phyloP scores from a whole-genome alignment of 2,113 vertebrate species.

The Limnothrissa miodon region DNA sequence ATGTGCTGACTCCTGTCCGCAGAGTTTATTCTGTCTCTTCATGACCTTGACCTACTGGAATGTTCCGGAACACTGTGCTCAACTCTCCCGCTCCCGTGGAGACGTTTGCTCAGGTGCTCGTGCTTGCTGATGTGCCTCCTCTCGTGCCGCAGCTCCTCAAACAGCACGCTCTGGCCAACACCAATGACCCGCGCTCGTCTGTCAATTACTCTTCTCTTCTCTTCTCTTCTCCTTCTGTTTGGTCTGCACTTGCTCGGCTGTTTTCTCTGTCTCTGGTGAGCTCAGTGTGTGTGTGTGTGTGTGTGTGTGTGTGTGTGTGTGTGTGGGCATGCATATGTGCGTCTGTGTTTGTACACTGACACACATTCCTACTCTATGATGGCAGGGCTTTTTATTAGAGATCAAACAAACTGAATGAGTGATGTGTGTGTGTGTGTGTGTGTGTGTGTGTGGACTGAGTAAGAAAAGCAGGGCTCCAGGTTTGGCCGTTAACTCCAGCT shows the following conservation, averaged over 20 bases:
- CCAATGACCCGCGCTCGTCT: slow-evolving; percentile 2
- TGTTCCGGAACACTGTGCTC: not conserved
- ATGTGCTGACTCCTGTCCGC: not conserved
- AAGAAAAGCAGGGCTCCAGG: not conserved
- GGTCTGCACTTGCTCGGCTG: slow-evolving; percentile 15
- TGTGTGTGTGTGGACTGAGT: not conserved
- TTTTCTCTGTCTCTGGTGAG: slow-evolving; percentile 20
- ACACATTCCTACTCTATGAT: slow-evolving; percentile 33
- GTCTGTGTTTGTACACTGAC: not conserved
- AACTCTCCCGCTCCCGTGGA: not conserved
- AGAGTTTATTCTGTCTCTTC: not conserved
- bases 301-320: slow-evolving; percentile 7
- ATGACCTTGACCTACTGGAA: not conserved
- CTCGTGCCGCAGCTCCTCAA: slow-evolving; percentile 12
- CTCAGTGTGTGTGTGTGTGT: not conserved
- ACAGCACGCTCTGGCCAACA: slow-evolving; percentile 28
- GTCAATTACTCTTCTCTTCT: not conserved
- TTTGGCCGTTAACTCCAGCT: not conserved
- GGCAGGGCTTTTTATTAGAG: slow-evolving; percentile 32
- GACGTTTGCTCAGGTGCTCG: not conserved
- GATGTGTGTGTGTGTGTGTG: not conserved
- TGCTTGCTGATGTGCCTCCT: not conserved
- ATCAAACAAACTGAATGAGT: slow-evolving; percentile 17
- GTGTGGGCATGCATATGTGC: not conserved
- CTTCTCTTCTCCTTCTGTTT: not conserved